Base-by-base conservation (phyloP, 2,113 vertebrate genomes). In the Philantomba maxwellii region DNA sequence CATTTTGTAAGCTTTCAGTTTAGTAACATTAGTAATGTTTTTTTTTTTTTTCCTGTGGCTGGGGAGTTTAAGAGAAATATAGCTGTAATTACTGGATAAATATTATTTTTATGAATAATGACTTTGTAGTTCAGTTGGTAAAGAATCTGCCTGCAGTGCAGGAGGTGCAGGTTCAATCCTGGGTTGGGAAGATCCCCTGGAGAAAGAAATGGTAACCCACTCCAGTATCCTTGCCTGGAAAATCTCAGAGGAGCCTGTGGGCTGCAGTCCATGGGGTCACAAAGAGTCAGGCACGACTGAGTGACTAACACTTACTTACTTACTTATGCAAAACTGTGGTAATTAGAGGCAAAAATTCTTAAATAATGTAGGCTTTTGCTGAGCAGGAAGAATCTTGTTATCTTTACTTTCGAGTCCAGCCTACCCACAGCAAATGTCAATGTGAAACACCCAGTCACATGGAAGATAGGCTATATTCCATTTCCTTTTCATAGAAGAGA, bases 141-240 rank as follows among this genome's bases (percentile, higher is more conserved):
- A 70, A 70, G 64, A 70, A 36, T 70, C 64, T 70, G n/a, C n/a
- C 64, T 70, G n/a, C 17, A 36, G 17, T 70, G n/a, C 64, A 70
- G n/a, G n/a, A 36, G 64, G 21, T 0, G 0, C 2, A 2, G n/a
- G 1, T 70, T 70, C 9, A 36, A 5, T 70, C 17, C 9, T 70
- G n/a, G 9, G 17, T 70, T 70, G 17, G n/a, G n/a, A 36, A 36
- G 17, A 70, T 70, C 64, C n/a, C 64, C 17, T 36, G n/a, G 17
- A 70, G n/a, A 11, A 21, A 9, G n/a, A 70, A 36, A 66, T 66
- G 33, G 33, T 9, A 70, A 36, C 64, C n/a, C 64, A 70, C 17
- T 70, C 2, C 64, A 70, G n/a, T 70, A 21, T 70, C n/a, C 17
- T 36, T 70, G n/a, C 64, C 64, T 70, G 64, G 64, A 70, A 70